Evolutionary conservation across 2,113 vertebrate genomes (phyloP).

Genomic region (Pachypanchax playfairii): DNA sequence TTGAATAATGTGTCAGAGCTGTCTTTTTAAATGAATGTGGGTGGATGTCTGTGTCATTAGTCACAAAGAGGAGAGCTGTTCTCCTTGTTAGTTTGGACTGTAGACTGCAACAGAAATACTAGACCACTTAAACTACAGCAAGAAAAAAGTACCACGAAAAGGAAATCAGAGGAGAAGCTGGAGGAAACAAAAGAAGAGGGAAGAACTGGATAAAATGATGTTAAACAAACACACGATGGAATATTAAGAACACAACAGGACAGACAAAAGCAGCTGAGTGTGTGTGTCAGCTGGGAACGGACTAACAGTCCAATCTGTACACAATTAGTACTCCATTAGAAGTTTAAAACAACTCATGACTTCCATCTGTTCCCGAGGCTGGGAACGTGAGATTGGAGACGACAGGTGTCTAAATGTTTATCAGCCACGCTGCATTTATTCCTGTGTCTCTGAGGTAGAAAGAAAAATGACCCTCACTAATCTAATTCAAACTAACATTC

Average conservation of each 20-base stretch:
- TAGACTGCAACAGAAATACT: conserved; percentile 21
- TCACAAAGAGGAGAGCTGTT: conserved; percentile 40
- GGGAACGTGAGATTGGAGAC: conserved; percentile 71
- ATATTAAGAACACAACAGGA: conserved; percentile 26
- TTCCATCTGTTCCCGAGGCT: conserved; percentile 74
- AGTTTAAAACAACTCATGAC: conserved; percentile 66
- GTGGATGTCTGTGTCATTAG: conserved; percentile 66
- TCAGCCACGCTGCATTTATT: conserved; percentile 73
- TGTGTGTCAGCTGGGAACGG: conserved; percentile 20
- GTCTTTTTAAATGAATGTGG: conserved; percentile 45
- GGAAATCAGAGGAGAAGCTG: conserved; percentile 12
- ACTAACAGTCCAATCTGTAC: conserved; percentile 67
- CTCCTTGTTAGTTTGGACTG: conserved; percentile 54
- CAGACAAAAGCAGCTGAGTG: conserved; percentile 20
- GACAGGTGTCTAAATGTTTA: conserved; percentile 85
- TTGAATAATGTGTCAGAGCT: conserved; percentile 51
- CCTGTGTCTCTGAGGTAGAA: conserved; percentile 68
- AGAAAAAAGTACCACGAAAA: conserved; percentile 2
- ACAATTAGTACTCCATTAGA: conserved; percentile 73
- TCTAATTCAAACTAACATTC: conserved; percentile 78
- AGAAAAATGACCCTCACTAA: conserved; percentile 74
- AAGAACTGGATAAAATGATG: neutral
- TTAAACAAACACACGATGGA: neutral
- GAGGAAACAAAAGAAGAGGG: conserved; percentile 1
- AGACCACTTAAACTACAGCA: conserved; percentile 17